A percentile compares a stretch with the other conserved stretches of the same genome.
Evolutionary conservation across 2,797 vertebrate species (phyloP).

Genomic region (Rhinella marina): DNA sequence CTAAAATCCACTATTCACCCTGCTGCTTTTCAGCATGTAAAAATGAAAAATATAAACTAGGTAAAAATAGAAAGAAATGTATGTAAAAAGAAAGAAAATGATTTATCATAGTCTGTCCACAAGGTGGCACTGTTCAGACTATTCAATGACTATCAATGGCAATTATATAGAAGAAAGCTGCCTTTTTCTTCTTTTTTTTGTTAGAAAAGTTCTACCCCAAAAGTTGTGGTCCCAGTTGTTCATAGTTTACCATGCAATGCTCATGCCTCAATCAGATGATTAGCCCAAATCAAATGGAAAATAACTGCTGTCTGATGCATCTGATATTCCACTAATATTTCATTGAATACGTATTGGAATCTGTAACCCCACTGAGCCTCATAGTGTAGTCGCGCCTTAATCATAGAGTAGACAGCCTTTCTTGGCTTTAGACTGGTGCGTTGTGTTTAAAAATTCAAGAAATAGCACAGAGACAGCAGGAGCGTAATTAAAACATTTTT

Average conservation of each 20-base stretch:
- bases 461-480: conserved; percentile 48
- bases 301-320: not conserved
- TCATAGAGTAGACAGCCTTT: not conserved
- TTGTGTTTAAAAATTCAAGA: conserved; percentile 50
- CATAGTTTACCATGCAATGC: too few relatives aligned
- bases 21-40: too few relatives aligned
- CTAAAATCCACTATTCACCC: too few relatives aligned
- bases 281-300: too few relatives aligned
- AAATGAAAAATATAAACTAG: too few relatives aligned
- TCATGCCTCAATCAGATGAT: too few relatives aligned
- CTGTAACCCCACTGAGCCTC: not conserved
- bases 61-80: not conserved
- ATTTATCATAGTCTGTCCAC: not conserved
- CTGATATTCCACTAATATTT: not conserved
- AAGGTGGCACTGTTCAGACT: not conserved
- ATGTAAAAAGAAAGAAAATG: not conserved
- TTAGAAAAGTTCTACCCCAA: too few relatives aligned
- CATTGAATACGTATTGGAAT: not conserved
- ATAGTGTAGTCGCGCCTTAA: not conserved
- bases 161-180: too few relatives aligned
- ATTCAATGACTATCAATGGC: too few relatives aligned
- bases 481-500: conserved; percentile 46
- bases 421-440: conserved; percentile 2
- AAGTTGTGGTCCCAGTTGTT: too few relatives aligned
- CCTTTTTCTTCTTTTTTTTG: too few relatives aligned